Evolutionary conservation across 2,113 vertebrate genomes (phyloP).

Genomic region (Echinops telfairi): DNA sequence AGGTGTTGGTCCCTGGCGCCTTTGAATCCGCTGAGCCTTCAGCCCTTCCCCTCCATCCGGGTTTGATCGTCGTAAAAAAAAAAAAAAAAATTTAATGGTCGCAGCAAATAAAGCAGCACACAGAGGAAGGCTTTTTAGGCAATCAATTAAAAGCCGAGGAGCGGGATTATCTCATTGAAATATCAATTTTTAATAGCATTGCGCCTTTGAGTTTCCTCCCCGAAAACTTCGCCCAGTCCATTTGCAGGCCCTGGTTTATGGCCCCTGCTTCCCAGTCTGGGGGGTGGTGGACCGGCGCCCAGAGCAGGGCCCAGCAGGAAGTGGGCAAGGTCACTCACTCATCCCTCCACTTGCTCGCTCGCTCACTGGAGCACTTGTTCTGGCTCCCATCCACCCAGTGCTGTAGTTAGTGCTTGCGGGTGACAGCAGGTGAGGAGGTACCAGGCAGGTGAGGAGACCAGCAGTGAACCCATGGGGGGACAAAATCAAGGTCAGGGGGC

Average conservation of each 20-base stretch:
- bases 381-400: neutral
- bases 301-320: neutral
- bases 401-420: neutral
- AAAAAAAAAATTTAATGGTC: slow-evolving; percentile 75
- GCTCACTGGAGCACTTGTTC: too few species aligned
- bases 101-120: slow-evolving; percentile 79
- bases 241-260: neutral
- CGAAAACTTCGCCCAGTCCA: slow-evolving; percentile 63
- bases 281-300: neutral
- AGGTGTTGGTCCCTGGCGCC: neutral
- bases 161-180: slow-evolving; percentile 86
- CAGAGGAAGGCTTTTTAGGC: slow-evolving; percentile 84
- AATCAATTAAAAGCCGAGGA: slow-evolving; percentile 88
- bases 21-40: neutral
- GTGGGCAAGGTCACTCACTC: neutral
- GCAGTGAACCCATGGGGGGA: slow-evolving; percentile 4
- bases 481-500: neutral
- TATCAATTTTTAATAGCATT: slow-evolving; percentile 88
- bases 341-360: too few species aligned
- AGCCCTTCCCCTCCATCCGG: neutral
- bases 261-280: slow-evolving; percentile 9
- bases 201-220: slow-evolving; percentile 81
- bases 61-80: slow-evolving; percentile 79
- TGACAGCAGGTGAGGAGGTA: neutral
- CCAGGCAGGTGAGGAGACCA: neutral